A percentile compares a stretch with the other conserved stretches of the same genome.
Conservation (phyloP, 1,140 invertebrate species). For the Archivesica marissinica region DNA sequence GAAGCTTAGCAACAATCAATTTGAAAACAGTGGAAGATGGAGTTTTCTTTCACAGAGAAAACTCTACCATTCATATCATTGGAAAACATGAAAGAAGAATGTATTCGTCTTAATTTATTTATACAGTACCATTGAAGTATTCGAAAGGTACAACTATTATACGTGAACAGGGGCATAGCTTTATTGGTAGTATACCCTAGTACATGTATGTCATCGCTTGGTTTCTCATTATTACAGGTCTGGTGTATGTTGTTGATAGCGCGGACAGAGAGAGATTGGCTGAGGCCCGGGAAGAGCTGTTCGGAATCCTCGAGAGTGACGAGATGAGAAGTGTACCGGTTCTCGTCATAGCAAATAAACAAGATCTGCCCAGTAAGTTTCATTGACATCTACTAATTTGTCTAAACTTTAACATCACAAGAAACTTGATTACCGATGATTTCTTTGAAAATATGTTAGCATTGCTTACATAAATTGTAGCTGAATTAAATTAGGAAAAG, state of each 20-base stretch:
- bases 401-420: neutral
- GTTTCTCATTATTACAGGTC: constrained; percentile 84
- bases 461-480: neutral
- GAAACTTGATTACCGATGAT: neutral
- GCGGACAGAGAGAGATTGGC: constrained; percentile 98
- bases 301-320: constrained; percentile 91
- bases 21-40: too few species aligned
- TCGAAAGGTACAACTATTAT: too few species aligned
- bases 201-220: neutral
- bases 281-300: constrained; percentile 96
- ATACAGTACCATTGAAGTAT: too few species aligned
- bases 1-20: too few species aligned
- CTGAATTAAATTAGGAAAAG: neutral
- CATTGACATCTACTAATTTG: constrained; percentile 17
- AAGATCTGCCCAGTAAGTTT: constrained; percentile 84
- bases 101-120: neutral
- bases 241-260: constrained; percentile 99
- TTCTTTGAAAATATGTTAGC: neutral
- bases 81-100: neutral
- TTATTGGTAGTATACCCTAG: too few species aligned
- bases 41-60: neutral
- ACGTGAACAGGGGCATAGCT: too few species aligned
- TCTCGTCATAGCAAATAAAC: constrained; percentile 99
- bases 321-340: constrained; percentile 98
- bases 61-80: neutral